Conservation (phyloP, 2,888 invertebrate species). For the Calameuta pallipes region DNA sequence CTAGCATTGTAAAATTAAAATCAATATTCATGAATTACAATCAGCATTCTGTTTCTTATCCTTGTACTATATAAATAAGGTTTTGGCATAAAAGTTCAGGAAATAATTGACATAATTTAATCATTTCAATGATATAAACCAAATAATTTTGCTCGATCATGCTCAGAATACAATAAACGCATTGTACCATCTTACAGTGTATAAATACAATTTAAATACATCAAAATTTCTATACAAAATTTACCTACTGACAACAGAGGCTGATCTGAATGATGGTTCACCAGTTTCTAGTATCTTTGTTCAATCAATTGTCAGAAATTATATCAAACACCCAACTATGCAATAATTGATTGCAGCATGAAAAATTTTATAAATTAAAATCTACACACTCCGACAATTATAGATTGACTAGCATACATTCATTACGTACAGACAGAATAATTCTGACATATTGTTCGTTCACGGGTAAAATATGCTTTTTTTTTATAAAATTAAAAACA, state of each 20-base stretch:
- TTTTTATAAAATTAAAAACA: background rate
- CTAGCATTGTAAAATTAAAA: background rate
- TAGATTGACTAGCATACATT: background rate
- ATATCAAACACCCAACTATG: background rate
- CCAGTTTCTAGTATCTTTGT: background rate
- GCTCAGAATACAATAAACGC: slow-evolving; percentile 8
- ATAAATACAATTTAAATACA: slow-evolving; percentile 17
- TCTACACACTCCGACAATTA: background rate
- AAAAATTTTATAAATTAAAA: background rate
- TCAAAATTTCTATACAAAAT: background rate
- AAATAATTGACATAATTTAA: slow-evolving; percentile 13
- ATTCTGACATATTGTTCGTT: background rate
- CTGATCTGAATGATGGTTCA: background rate
- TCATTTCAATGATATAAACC: slow-evolving; percentile 23
- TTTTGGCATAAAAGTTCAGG: background rate
- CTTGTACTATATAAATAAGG: background rate
- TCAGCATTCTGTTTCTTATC: background rate
- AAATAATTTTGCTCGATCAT: slow-evolving; percentile 17
- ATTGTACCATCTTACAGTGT: slow-evolving; percentile 8
- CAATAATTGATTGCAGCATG: background rate
- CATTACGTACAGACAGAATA: background rate
- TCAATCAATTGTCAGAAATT: background rate
- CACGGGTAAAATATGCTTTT: background rate
- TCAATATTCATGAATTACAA: background rate
- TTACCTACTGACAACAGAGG: background rate